A percentile compares a stretch with the other conserved stretches of the same genome.
phyloP scores from a whole-genome alignment of 2,888 invertebrate species.

The Spodoptera exigua region DNA sequence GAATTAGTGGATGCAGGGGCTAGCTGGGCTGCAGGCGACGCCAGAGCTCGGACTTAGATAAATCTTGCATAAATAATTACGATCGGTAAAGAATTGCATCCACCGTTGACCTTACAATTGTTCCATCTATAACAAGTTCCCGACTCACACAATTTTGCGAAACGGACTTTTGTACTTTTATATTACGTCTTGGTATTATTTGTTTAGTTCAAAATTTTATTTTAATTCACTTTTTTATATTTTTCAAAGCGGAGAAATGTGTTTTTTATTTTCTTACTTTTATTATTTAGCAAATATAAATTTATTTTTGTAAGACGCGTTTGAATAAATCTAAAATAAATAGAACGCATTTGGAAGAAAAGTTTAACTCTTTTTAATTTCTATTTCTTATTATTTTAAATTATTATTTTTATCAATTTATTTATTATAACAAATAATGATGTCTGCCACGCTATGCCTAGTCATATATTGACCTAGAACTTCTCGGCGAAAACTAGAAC shows the following conservation, averaged over 20 bases:
- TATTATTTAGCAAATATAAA: no score
- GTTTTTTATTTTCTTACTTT: neutral
- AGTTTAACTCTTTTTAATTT: neutral
- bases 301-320: neutral
- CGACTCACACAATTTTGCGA: slow-evolving; percentile 12
- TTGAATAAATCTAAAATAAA: neutral
- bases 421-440: neutral
- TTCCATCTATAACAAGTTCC: slow-evolving; percentile 36
- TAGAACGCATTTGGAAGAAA: neutral
- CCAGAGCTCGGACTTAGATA: slow-evolving; percentile 76
- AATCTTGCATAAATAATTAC: slow-evolving; percentile 83
- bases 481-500: slow-evolving; percentile 33
- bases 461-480: slow-evolving; percentile 55
- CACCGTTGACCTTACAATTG: slow-evolving; percentile 66
- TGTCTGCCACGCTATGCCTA: neutral
- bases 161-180: slow-evolving; percentile 34
- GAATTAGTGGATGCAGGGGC: slow-evolving; percentile 65
- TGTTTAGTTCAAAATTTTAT: neutral
- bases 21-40: slow-evolving; percentile 74
- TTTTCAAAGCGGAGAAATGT: neutral
- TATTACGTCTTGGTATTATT: slow-evolving; percentile 5
- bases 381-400: no score
- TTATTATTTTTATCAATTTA: neutral
- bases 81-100: slow-evolving; percentile 63
- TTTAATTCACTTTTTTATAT: neutral